phyloP scores from a whole-genome alignment of 2,888 invertebrate species.

The Oeneis ivallda region DNA sequence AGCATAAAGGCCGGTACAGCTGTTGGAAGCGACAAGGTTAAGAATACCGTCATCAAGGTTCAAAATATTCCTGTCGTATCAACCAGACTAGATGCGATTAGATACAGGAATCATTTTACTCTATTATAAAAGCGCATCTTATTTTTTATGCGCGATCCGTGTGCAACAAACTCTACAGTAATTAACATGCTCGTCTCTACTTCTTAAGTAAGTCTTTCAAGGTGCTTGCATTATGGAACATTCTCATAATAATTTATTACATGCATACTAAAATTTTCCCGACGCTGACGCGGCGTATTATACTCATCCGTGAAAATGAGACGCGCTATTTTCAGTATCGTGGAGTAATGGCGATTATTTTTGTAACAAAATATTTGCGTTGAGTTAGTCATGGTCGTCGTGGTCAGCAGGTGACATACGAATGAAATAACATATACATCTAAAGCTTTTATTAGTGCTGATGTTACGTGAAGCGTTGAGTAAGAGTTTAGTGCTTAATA shows the following conservation, averaged over 20 bases:
- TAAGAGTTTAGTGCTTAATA: constrained; percentile 43
- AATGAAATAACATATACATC: constrained; percentile 51
- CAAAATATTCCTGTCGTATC: constrained; percentile 62
- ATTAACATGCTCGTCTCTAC: constrained; percentile 24
- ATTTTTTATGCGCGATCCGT: constrained; percentile 23
- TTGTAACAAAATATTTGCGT: constrained; percentile 67
- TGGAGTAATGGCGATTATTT: constrained; percentile 76
- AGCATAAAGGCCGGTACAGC: constrained; percentile 56
- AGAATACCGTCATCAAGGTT: constrained; percentile 77
- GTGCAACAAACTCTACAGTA: constrained; percentile 13
- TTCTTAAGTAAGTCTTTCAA: constrained; percentile 1
- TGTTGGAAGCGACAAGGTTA: constrained; percentile 72
- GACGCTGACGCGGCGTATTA: constrained; percentile 42
- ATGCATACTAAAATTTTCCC: constrained; percentile 34
- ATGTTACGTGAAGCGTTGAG: constrained; percentile 68
- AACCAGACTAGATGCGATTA: constrained; percentile 49
- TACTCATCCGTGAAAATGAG: constrained; percentile 48
- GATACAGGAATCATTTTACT: constrained; percentile 54
- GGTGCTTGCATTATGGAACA: constrained; percentile 6
- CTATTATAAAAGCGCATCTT: constrained; percentile 46
- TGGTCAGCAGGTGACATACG: constrained; percentile 67
- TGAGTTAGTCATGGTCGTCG: constrained; percentile 70
- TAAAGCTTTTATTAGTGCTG: constrained; percentile 74
- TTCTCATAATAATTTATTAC: constrained; percentile 18
- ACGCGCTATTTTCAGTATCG: constrained; percentile 69